phyloP scores from a whole-genome alignment of 2,888 invertebrate genomes.

The Gnatocerus cornutus region DNA sequence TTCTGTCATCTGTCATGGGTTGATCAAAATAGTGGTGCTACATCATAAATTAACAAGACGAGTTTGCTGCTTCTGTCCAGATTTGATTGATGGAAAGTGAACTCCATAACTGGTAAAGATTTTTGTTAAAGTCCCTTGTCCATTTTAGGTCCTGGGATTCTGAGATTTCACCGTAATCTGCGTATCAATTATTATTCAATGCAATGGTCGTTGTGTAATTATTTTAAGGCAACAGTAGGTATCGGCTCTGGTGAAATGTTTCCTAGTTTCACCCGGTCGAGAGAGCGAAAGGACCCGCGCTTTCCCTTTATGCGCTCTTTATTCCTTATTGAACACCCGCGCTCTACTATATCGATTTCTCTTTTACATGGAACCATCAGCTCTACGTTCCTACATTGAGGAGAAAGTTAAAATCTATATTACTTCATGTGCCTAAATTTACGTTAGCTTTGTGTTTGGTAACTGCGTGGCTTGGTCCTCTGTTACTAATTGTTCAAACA shows the following conservation, averaged over 20 bases:
- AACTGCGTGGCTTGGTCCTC: conserved; percentile 2
- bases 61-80: too few relatives aligned
- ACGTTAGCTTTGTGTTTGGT: conserved; percentile 14
- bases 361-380: conserved; percentile 56
- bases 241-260: conserved; percentile 53
- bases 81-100: too few relatives aligned
- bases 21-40: too few relatives aligned
- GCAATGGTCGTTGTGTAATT: conserved; percentile 39
- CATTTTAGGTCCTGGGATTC: neutral
- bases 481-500: conserved; percentile 10
- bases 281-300: conserved; percentile 62
- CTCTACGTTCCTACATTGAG: conserved; percentile 51
- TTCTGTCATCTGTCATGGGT: too few relatives aligned
- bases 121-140: too few relatives aligned
- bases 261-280: conserved; percentile 61
- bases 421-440: conserved; percentile 45
- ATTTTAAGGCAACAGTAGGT: conserved; percentile 42
- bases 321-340: conserved; percentile 63
- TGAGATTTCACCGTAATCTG: conserved; percentile 16
- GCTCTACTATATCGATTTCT: conserved; percentile 61
- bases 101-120: too few relatives aligned
- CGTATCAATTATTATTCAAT: conserved; percentile 39
- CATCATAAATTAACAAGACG: too few relatives aligned
- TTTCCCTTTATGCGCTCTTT: conserved; percentile 62
- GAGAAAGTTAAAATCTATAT: conserved; percentile 55